Evolutionary conservation across 2,797 vertebrate genomes (phyloP).

Genomic region (Scolopax bukidnonensis): DNA sequence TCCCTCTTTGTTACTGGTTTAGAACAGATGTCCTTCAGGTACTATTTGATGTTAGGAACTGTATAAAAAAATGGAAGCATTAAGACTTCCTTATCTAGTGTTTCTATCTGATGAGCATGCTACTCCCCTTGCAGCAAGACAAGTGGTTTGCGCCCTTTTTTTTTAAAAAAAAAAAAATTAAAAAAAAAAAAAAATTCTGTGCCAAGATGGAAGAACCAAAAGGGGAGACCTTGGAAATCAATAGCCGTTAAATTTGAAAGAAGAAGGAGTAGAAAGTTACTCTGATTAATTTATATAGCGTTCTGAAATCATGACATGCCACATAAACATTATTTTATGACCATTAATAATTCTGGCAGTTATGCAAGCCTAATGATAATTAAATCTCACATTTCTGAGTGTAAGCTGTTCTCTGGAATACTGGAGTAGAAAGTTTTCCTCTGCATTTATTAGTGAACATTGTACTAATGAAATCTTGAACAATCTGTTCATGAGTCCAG

Average conservation of each 20-base stretch:
- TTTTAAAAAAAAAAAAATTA: too few relatives aligned
- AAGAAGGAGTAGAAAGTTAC: neutral
- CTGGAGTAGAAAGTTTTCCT: neutral
- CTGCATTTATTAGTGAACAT: neutral
- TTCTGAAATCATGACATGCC: neutral
- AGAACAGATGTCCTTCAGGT: neutral
- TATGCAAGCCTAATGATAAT: neutral
- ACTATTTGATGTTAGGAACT: neutral
- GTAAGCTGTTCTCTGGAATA: neutral
- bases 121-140: neutral
- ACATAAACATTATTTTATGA: neutral
- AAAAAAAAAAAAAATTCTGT: neutral
- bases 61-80: neutral
- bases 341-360: neutral
- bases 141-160: neutral
- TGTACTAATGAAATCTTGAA: neutral
- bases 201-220: neutral
- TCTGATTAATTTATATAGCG: neutral
- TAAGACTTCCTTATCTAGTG: neutral
- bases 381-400: neutral
- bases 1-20: neutral
- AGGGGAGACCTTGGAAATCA: neutral
- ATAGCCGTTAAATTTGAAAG: neutral
- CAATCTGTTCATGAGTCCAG: neutral
- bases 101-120: neutral